Percentiles rank a stretch among this genome's conserved stretches.
These are phyloP conservation scores for Lucinisca nassula DNA, from an alignment of 2,888 invertebrate genomes.

Conservation along the genomic window DNA sequence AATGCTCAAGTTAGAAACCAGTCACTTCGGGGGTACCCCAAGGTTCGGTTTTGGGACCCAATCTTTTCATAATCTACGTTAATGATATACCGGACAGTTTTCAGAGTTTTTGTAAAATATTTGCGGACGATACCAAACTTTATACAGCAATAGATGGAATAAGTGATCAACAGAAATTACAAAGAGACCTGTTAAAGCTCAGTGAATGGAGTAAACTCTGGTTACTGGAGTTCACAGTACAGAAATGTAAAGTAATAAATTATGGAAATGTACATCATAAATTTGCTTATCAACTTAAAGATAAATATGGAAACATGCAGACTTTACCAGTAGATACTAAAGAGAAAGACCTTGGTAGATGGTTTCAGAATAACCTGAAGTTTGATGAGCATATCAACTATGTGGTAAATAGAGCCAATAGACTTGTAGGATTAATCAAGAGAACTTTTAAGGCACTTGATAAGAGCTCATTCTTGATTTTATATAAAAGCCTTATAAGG, in stretches of 20 bases:
- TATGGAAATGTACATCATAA: not conserved
- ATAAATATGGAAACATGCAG: not conserved
- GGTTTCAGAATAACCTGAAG: not conserved
- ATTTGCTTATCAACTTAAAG: not conserved
- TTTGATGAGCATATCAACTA: not conserved
- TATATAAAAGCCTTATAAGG: no score
- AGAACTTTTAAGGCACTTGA: constrained; percentile 5
- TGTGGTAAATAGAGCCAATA: not conserved
- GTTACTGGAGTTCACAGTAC: not conserved
- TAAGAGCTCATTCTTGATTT: not conserved
- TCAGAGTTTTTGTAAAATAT: not conserved
- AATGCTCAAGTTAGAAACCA: not conserved
- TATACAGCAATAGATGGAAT: not conserved
- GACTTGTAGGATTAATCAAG: constrained; percentile 1
- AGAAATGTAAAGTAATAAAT: not conserved
- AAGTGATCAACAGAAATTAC: not conserved
- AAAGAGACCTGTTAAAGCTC: not conserved
- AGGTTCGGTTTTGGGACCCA: not conserved
- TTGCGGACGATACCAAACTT: constrained; percentile 18
- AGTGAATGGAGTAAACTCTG: not conserved
- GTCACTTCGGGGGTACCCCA: not conserved
- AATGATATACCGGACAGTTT: not conserved
- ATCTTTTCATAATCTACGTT: not conserved
- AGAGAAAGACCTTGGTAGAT: constrained; percentile 22
- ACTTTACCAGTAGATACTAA: not conserved